These are phyloP conservation scores for Dinocampus coccinellae DNA, from an alignment of 2,888 invertebrate species.

Conservation along the genomic window DNA sequence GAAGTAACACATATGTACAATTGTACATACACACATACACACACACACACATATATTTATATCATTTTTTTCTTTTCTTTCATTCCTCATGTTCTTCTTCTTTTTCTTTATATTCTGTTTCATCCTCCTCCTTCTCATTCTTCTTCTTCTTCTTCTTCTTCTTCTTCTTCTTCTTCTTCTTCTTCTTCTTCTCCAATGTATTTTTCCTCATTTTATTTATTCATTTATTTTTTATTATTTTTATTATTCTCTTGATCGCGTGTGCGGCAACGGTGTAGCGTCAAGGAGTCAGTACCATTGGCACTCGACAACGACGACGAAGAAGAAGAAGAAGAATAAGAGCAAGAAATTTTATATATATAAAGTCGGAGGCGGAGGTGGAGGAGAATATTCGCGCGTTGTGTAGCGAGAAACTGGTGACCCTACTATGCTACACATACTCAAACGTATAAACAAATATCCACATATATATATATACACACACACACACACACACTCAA, in stretches of 20 bases:
- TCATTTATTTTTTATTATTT: too few relatives aligned
- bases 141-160: conserved; percentile 53
- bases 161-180: background rate
- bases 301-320: background rate
- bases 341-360: background rate
- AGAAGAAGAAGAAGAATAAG: background rate
- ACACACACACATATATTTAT: too few relatives aligned
- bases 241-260: background rate
- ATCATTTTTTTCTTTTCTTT: too few relatives aligned
- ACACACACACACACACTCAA: conserved; percentile 33
- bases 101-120: background rate
- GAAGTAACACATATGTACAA: too few relatives aligned
- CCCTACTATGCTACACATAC: background rate
- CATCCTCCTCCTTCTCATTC: background rate
- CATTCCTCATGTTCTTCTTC: conserved; percentile 38
- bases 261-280: conserved; percentile 43
- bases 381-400: background rate
- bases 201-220: background rate
- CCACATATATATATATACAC: background rate
- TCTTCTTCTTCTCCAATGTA: background rate
- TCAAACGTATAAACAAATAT: background rate
- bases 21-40: conserved; percentile 1
- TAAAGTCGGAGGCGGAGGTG: background rate
- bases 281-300: conserved; percentile 1
- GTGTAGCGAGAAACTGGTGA: conserved; percentile 2